Evolutionary conservation across 2,888 invertebrate species (phyloP).

Genomic region (Drosophila demipolita): DNA sequence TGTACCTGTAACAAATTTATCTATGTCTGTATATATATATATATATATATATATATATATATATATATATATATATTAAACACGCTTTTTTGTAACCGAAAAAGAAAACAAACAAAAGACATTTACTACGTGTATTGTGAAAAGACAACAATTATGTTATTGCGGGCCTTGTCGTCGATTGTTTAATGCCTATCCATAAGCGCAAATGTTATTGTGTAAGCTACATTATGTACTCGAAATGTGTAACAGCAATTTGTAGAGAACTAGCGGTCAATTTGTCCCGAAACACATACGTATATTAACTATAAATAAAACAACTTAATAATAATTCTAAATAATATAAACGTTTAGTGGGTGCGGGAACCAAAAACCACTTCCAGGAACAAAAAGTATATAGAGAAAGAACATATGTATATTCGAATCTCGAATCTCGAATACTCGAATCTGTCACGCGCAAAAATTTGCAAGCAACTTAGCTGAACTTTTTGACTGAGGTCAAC

Average conservation of each 20-base stretch:
- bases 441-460: constrained; percentile 6
- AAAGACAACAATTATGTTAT: constrained; percentile 47
- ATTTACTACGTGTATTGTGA: not conserved
- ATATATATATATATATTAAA: constrained; percentile 26
- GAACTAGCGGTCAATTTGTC: constrained; percentile 58
- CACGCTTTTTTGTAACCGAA: constrained; percentile 22
- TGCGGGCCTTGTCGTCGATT: constrained; percentile 53
- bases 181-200: constrained; percentile 25
- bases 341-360: not conserved
- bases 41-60: constrained; percentile 25
- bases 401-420: constrained; percentile 11
- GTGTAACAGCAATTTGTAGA: constrained; percentile 45
- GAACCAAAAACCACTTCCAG: constrained; percentile 32
- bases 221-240: constrained; percentile 54
- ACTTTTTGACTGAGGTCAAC: constrained; percentile 10
- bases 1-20: constrained; percentile 57
- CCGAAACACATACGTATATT: constrained; percentile 50
- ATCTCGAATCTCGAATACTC: not conserved
- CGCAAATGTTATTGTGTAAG: constrained; percentile 36
- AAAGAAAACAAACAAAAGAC: constrained; percentile 11
- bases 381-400: constrained; percentile 12
- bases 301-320: constrained; percentile 67
- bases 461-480: constrained; percentile 1
- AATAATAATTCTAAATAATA: constrained; percentile 45
- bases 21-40: constrained; percentile 8